Evolutionary conservation across 2,888 invertebrate species (phyloP), one percentile per base, ranked within the genome.

Genomic region (Cylloceria caligata): DNA sequence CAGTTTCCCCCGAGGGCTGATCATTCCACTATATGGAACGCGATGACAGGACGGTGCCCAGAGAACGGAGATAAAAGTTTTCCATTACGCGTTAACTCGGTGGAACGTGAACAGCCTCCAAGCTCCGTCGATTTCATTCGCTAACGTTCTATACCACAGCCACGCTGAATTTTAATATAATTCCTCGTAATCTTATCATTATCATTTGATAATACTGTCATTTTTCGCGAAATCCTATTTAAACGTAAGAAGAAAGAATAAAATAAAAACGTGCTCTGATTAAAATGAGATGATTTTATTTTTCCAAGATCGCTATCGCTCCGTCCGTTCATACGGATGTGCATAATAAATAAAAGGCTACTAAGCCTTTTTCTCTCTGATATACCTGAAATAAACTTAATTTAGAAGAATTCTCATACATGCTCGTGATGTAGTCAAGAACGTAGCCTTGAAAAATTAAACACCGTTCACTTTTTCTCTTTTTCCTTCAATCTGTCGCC

Each of bases 1-100:
- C 13, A 52, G 52, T 52, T 52, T 52, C 52, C 52, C n/a, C 52
- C 52, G 24, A 52, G 52, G 52, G 52, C 52, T 21, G 24, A 52
- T 52, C 52, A 52, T 52, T 52, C 24, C 52, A 5, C 52, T 21
- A 11, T 24, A 24, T 24, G 24, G 52, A 52, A 24, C 9, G 24
- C 52, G 24, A 24, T 13, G 52, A 52, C 52, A 3, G 9, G 49
- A 49, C 49, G 49, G 9, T 24, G 52, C 49, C 21, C 49, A 21
- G 49, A 49, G 49, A 49, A 7, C 49, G 21, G 21, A 49, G 52
- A 52, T 52, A 24, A 52, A 52, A 52, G 24, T 52, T 52, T 52
- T 52, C 52, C 52, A 52, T 24, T 11, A 24, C 24, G 52, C 52
- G 52, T 52, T 52, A 52, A 52, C 11, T 24, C 52, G 13, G 52